These are phyloP conservation scores for Cephus pygmeus DNA, from an alignment of 2,888 invertebrate species.

Conservation along the genomic window DNA sequence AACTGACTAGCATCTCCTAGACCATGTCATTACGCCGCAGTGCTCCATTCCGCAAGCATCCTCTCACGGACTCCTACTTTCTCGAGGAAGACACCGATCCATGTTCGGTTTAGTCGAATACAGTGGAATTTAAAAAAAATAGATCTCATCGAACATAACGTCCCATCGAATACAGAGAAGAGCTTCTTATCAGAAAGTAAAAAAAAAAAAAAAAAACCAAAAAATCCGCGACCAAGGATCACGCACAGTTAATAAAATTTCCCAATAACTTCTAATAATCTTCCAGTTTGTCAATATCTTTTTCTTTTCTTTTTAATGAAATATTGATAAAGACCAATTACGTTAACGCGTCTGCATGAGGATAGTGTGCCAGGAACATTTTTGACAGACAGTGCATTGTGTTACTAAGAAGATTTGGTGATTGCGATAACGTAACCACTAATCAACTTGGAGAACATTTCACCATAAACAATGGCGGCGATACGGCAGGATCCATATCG, in stretches of 20 bases:
- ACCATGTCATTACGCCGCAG: slow-evolving; percentile 66
- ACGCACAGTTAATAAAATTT: background rate
- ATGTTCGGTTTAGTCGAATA: background rate
- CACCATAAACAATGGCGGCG: slow-evolving; percentile 18
- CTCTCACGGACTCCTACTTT: slow-evolving; percentile 41
- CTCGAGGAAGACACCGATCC: background rate
- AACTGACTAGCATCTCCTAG: slow-evolving; percentile 65
- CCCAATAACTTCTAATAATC: background rate
- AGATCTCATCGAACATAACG: background rate
- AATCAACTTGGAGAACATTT: background rate
- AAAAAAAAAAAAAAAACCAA: background rate
- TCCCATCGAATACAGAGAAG: background rate
- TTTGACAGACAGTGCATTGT: background rate
- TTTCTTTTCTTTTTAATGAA: background rate
- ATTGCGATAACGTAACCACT: background rate
- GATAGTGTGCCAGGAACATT: background rate
- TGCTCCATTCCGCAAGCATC: slow-evolving; percentile 62
- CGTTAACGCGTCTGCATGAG: background rate
- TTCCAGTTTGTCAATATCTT: background rate
- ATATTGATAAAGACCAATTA: background rate
- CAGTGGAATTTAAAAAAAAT: background rate
- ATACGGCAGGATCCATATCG: slow-evolving; percentile 23
- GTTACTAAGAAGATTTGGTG: background rate
- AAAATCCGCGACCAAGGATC: background rate
- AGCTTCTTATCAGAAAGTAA: background rate